Evolutionary conservation across 37 sponge, comb jelly and placozoan genomes (phyloP), one percentile per base, ranked within the genome.

Genomic region (Theonella swinhoei): DNA sequence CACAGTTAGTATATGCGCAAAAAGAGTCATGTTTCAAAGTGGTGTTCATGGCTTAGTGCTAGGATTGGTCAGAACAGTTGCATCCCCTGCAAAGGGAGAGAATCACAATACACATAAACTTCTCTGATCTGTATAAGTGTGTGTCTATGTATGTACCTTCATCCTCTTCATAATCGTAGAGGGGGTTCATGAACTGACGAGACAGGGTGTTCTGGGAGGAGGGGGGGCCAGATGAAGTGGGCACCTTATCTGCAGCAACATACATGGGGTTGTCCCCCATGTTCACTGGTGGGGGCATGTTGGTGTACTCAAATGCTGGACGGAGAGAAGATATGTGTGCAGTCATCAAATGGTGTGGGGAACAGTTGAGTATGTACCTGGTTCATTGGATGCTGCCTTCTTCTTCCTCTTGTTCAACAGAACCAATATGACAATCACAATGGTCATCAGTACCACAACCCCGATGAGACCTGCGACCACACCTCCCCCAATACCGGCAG

Each of bases 241-340:
- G 11, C 69, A 68, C 69, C 69, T 68, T 68, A 33, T 68, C 69
- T 3, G 69, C 5, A 3, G 32, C 69, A 61, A 77, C 59, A 35
- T 77, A 77, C 62, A 77, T 8, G 28, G 77, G 77, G 31, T 77
- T 77, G 63, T 77, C 77, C 28, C 33, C 62, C 25, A 77, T 26
- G n/a, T 41, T 14, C 5, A 75, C 5, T 11, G 66, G 66, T 7
- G 66, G 29, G 7, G 66, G 69, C 69, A 68, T 68, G 33, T 29
- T 7, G 33, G 30, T 33, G 33, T 68, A 68, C 34, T 29, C 69
- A 26, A 65, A 26, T 23, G 66, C 29, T 29, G 66, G n/a, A 65
- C 11, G 33, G 33, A 32, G 5, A 68, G 3, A 32, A 28, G 5
- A 63, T 2, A 28, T 9, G 26, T n/a, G 4, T 3, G 31, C 22